phyloP scores from a whole-genome alignment of 2,888 invertebrate species.

The Eubasilissa splendida region DNA sequence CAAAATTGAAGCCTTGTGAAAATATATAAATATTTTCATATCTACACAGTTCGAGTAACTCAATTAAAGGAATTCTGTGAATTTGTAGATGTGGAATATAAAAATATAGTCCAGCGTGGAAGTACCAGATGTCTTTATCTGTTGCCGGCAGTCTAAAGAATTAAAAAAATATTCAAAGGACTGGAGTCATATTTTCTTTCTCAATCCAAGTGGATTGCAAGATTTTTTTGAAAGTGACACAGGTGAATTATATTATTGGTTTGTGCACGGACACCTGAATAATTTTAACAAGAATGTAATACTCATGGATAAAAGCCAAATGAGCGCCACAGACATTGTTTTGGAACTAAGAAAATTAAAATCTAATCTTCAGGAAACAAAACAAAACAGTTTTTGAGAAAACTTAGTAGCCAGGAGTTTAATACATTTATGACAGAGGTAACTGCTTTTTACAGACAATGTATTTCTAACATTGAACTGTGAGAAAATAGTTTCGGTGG shows the following conservation, averaged over 20 bases:
- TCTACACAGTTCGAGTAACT: neutral
- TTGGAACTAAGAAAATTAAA: no score
- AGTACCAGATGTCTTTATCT: no score
- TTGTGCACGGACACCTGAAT: neutral
- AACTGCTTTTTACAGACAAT: slow-evolving; percentile 22
- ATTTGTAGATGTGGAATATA: neutral
- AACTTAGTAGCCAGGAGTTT: neutral
- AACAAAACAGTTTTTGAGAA: slow-evolving; percentile 15
- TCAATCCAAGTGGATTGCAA: neutral
- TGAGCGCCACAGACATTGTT: no score
- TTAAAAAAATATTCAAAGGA: neutral
- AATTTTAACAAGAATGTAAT: no score
- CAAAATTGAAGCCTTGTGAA: slow-evolving; percentile 8
- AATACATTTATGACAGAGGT: slow-evolving; percentile 23
- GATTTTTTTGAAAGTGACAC: neutral
- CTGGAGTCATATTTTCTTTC: neutral
- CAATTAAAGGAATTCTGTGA: slow-evolving; percentile 15
- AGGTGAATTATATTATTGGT: no score
- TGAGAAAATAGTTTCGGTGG: slow-evolving; percentile 14
- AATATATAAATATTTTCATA: slow-evolving; percentile 12
- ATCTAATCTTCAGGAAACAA: slow-evolving; percentile 11
- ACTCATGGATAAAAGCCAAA: no score
- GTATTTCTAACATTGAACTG: slow-evolving; percentile 23
- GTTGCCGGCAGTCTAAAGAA: no score
- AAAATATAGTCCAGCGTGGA: no score